Base-by-base conservation (phyloP, 1,140 invertebrate genomes). In the Argopecten irradians region DNA sequence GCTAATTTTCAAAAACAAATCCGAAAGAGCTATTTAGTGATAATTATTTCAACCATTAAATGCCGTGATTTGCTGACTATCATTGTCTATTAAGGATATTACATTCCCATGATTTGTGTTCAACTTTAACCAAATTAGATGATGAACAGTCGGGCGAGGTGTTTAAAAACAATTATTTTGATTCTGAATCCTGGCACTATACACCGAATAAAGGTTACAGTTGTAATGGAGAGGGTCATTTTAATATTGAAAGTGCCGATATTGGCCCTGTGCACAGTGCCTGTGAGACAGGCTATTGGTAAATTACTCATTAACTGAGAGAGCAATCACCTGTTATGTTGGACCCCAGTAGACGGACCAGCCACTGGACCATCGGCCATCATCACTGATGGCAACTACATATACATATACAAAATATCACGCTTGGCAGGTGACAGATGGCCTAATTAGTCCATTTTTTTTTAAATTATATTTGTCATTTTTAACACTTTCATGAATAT, bases 41-140 rank as follows among this genome's bases (percentile, higher is more conserved):
- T 71, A 71, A 71, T 71, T 71, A 71, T 71, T 71, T 71, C 7
- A n/a, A 16, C 55, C 55, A 71, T 71, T 71, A 71, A 71, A 28
- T 16, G 22, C 55, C 55, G 55, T 71, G 55, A 71, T 71, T 71
- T 71, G 55, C 55, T 71, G 5, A n/a, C 55, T 71, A 71, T 71
- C 55, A 71, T 28, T 71, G 55, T 71, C 55, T 22, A 71, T 71
- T 71, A 71, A n/a, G 55, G 55, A 71, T 71, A 71, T 71, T 71
- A 71, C 55, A n/a, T 71, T 71, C 19, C 7, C 55, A 71, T 71
- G 55, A 71, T 71, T 71, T 71, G 55, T 71, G 55, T 71, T 71
- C 55, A 71, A 71, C 28, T 71, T 71, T 71, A 71, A 71, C 55
- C 55, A 71, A 71, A 71, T 71, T 71, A n/a, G 55, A 71, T 71